Evolutionary conservation across 1,140 invertebrate genomes (phyloP).

Genomic region (Matsumurasca onukii): DNA sequence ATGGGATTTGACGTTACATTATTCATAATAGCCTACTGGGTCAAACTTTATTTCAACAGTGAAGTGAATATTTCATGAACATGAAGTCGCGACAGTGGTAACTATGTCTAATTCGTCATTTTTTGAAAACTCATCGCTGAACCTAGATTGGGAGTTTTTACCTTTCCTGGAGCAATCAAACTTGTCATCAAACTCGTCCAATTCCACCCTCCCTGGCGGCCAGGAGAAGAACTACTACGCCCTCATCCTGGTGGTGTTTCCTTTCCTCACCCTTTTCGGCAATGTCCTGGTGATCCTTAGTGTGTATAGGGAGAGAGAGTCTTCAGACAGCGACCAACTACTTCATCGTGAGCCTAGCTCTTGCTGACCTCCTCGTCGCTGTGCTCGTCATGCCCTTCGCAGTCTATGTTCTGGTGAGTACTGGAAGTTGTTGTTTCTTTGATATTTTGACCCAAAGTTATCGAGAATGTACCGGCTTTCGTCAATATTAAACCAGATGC

Average conservation of each 20-base stretch:
- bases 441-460: too few species aligned
- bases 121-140: slow-evolving; percentile 1
- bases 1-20: too few species aligned
- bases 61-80: too few species aligned
- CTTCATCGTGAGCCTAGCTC: slow-evolving; percentile 96
- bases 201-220: slow-evolving; percentile 40
- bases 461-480: too few species aligned
- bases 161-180: background rate
- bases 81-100: background rate
- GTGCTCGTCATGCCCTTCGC: slow-evolving; percentile 98
- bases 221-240: slow-evolving; percentile 75
- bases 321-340: slow-evolving; percentile 97
- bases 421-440: background rate
- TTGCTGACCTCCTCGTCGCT: slow-evolving; percentile 95
- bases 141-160: slow-evolving; percentile 6
- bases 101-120: background rate
- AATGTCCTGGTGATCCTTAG: slow-evolving; percentile 95
- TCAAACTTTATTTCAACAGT: too few species aligned
- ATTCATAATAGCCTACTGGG: too few species aligned
- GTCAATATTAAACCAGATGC: too few species aligned
- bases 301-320: slow-evolving; percentile 84
- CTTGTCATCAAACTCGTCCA: background rate
- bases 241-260: slow-evolving; percentile 83
- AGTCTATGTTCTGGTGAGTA: slow-evolving; percentile 92
- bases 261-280: slow-evolving; percentile 92